phyloP scores from a whole-genome alignment of 2,888 invertebrate species.

The Oxyteleia sp. region DNA sequence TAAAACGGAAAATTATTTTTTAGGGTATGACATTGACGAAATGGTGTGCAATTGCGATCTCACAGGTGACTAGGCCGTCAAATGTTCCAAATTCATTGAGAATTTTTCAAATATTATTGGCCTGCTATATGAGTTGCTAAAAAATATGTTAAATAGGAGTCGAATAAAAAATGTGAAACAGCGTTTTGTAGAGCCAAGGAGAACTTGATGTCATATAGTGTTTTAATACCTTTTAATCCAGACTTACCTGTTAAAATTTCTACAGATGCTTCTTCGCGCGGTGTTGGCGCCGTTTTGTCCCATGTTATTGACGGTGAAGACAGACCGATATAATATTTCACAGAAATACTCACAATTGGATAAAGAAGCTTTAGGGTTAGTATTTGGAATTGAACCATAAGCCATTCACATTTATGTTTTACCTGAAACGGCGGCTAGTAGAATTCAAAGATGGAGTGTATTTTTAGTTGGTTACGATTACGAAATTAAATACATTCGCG shows the following conservation, averaged over 20 bases:
- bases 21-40: constrained; percentile 77
- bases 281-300: too few species aligned
- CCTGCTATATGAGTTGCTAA: too few species aligned
- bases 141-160: too few species aligned
- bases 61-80: constrained; percentile 5
- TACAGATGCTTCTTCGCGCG: too few species aligned
- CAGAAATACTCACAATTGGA: constrained; percentile 22
- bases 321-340: too few species aligned
- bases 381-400: neutral
- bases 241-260: neutral
- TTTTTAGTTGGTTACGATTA: neutral
- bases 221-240: constrained; percentile 14
- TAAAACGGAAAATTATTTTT: constrained; percentile 76
- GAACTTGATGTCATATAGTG: too few species aligned
- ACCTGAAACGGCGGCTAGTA: neutral
- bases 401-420: neutral
- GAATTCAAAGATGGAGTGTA: constrained; percentile 1
- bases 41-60: constrained; percentile 71
- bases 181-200: too few species aligned
- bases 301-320: too few species aligned
- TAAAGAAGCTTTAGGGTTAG: constrained; percentile 6
- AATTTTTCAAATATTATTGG: too few species aligned
- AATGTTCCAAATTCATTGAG: constrained; percentile 16
- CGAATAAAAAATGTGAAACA: too few species aligned
- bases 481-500: neutral